A percentile compares a stretch with the other conserved stretches of the same genome.
Evolutionary conservation across 2,888 invertebrate genomes (phyloP).

Genomic region (Psylliodes chrysocephalus): DNA sequence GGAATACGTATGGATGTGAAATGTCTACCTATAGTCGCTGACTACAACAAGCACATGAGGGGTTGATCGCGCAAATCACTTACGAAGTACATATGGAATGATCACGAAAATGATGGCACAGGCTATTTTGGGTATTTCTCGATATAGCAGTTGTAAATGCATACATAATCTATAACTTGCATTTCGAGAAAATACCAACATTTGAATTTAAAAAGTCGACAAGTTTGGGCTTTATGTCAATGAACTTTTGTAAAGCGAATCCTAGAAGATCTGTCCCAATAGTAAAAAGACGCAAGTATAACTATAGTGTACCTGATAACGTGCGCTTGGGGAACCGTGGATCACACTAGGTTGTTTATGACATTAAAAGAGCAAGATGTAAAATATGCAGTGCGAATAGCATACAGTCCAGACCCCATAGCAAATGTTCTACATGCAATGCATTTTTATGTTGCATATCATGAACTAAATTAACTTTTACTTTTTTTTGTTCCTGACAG

Average conservation of each 20-base stretch:
- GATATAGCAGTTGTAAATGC: constrained; percentile 26
- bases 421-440: constrained; percentile 30
- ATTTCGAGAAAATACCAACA: constrained; percentile 24
- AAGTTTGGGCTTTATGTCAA: constrained; percentile 27
- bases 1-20: constrained; percentile 32
- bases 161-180: constrained; percentile 16
- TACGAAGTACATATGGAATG: constrained; percentile 29
- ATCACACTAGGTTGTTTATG: constrained; percentile 27
- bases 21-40: constrained; percentile 29
- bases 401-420: constrained; percentile 23
- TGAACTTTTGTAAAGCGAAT: neutral
- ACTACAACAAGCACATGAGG: constrained; percentile 36
- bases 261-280: constrained; percentile 18
- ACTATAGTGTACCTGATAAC: constrained; percentile 24
- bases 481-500: constrained; percentile 8
- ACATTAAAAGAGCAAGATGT: constrained; percentile 33
- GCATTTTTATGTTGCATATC: constrained; percentile 23
- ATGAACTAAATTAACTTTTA: constrained; percentile 5
- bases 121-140: constrained; percentile 45
- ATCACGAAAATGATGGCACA: constrained; percentile 50
- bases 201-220: constrained; percentile 27
- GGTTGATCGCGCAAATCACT: constrained; percentile 31
- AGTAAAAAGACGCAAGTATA: constrained; percentile 2
- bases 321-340: constrained; percentile 28
- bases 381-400: constrained; percentile 29